Conservation (phyloP, 2,113 vertebrate species). For the Macrotus californicus region DNA sequence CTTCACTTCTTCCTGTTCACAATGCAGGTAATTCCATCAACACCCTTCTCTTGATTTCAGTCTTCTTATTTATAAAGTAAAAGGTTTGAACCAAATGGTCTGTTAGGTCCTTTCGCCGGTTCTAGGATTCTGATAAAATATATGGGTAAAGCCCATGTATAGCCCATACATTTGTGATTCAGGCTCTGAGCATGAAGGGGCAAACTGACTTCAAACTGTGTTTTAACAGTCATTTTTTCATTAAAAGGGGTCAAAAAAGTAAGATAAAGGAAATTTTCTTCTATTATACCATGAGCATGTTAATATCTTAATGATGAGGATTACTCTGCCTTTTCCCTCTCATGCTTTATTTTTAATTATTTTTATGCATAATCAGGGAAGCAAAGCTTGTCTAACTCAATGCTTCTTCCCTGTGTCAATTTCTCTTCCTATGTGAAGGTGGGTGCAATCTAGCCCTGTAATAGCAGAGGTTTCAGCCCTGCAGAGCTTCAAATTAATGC, state of each 20-base stretch:
- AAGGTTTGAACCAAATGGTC: neutral
- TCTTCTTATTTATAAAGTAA: neutral
- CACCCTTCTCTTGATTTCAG: neutral
- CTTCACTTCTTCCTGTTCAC: neutral
- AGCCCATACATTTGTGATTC: neutral
- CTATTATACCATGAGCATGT: neutral
- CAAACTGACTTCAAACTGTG: neutral
- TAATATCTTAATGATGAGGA: neutral
- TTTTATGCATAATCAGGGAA: neutral
- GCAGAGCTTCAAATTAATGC: neutral
- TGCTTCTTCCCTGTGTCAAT: neutral
- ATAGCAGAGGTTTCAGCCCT: slow-evolving; percentile 21
- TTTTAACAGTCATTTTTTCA: neutral
- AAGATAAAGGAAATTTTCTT: neutral
- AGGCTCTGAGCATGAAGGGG: neutral
- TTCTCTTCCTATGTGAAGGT: neutral
- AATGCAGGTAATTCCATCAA: neutral
- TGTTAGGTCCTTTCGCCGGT: neutral
- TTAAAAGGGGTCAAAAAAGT: neutral
- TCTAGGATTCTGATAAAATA: neutral
- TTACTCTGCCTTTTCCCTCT: neutral
- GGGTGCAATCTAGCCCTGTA: neutral
- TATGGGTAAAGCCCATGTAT: neutral
- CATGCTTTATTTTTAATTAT: slow-evolving; percentile 2
- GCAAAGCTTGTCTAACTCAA: neutral